Evolutionary conservation across 2,888 invertebrate species (phyloP), one percentile per base, ranked within the genome.

Genomic region (Megamerina dolium): DNA sequence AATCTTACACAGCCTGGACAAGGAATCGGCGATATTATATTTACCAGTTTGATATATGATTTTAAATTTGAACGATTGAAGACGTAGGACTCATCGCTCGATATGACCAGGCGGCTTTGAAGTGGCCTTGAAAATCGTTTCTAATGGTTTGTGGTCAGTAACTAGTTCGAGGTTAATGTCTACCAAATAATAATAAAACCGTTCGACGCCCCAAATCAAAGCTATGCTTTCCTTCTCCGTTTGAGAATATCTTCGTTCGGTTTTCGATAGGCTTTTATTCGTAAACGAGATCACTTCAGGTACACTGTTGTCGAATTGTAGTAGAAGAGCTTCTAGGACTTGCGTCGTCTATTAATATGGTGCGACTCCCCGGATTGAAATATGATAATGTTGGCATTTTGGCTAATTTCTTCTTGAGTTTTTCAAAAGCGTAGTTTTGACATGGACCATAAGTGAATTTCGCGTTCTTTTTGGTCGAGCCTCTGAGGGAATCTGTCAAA

Each of bases 161-260:
- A 47, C 47, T 10, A 41, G 31, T 26, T 43, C 41, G 14, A 46
- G 18, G n/a, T 41, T n/a, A n/a, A n/a, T n/a, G n/a, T n/a, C 45
- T 2, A 45, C 41, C 17, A 53, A n/a, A 20, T 51, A 54, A 36
- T 50, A 53, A 18, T 47, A 43, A 14, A 50, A 53, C 26, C 43
- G 45, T 21, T 53, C 51, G 2, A 51, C 51, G 1, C 47, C 40
- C 50, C 49, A 51, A 1, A 46, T 48, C 3, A 51, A 27, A 16
- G 49, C 46, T 3, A 53, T 32, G 31, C 46, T 50, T 21, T 53
- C 49, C 20, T 53, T 53, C 36, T 51, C 51, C 5, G 51, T 50
- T 29, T 51, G 50, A 1, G 50, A 47, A 16, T 50, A 52, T 29
- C 46, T 41, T 12, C 43, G 43, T 35, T 51, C 48, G 5, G 47